Evolutionary conservation across 1,140 invertebrate genomes (phyloP).

Genomic region (Heliconius melpomene): DNA sequence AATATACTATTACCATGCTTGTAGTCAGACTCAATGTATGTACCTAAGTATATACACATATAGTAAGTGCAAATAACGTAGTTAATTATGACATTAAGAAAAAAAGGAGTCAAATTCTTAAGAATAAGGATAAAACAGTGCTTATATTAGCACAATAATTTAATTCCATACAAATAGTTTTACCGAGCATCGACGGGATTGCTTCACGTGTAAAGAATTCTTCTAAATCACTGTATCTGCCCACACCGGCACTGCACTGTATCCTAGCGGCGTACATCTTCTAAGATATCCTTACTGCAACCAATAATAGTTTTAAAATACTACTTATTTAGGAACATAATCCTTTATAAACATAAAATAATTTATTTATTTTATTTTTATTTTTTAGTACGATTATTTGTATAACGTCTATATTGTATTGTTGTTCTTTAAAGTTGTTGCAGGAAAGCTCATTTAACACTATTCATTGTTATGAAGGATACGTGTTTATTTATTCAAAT

Average conservation of each 20-base stretch:
- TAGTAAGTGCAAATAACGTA: no score
- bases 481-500: conserved; percentile 34
- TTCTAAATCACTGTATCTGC: conserved; percentile 28
- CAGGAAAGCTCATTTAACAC: conserved; percentile 46
- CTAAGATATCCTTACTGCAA: neutral
- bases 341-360: neutral
- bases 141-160: neutral
- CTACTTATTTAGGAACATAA: neutral
- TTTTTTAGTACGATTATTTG: conserved; percentile 9
- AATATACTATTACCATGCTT: no score
- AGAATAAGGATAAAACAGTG: neutral
- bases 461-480: conserved; percentile 35
- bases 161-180: neutral
- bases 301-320: neutral
- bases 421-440: conserved; percentile 41
- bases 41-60: no score
- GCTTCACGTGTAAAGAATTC: conserved; percentile 21
- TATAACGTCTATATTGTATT: conserved; percentile 19
- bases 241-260: conserved; percentile 25
- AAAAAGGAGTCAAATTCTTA: no score
- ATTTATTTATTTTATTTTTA: neutral
- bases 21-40: no score
- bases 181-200: neutral
- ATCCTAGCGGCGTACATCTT: neutral
- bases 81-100: no score